These are phyloP conservation scores for Drosophila ogumai DNA, from an alignment of 1,140 invertebrate genomes.

Conservation along the genomic window DNA sequence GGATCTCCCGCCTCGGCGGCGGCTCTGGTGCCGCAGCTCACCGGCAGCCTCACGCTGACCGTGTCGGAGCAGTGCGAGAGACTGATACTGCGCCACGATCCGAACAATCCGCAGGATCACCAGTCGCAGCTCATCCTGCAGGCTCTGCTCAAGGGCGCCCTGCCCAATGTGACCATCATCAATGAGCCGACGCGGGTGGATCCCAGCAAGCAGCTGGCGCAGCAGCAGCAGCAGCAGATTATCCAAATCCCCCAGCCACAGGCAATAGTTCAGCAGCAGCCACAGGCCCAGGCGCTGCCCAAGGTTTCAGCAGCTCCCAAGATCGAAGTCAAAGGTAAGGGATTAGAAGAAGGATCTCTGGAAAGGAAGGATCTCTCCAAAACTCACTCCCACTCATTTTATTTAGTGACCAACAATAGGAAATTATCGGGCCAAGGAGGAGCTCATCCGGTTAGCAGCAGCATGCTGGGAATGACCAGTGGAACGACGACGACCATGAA, in stretches of 20 bases:
- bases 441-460: slow-evolving; percentile 29
- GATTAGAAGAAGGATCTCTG: not conserved
- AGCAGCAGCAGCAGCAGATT: slow-evolving; percentile 43
- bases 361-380: not conserved
- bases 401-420: slow-evolving; percentile 51
- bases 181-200: slow-evolving; percentile 79
- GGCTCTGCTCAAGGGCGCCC: slow-evolving; percentile 78
- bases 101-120: slow-evolving; percentile 81
- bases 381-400: not conserved
- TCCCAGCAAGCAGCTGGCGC: slow-evolving; percentile 36
- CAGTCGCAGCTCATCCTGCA: slow-evolving; percentile 83
- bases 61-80: slow-evolving; percentile 83
- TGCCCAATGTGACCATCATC: slow-evolving; percentile 84
- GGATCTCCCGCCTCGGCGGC: slow-evolving; percentile 75
- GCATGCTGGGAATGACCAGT: slow-evolving; percentile 35
- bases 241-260: slow-evolving; percentile 29
- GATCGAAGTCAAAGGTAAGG: slow-evolving; percentile 62
- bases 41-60: slow-evolving; percentile 78
- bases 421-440: slow-evolving; percentile 30
- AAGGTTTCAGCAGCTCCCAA: slow-evolving; percentile 50
- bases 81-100: slow-evolving; percentile 79
- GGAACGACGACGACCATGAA: slow-evolving; percentile 54
- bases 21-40: slow-evolving; percentile 76
- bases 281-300: slow-evolving; percentile 28
- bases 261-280: slow-evolving; percentile 16